phyloP scores from a whole-genome alignment of 2,113 vertebrate genomes.

The Elanus axillaris region DNA sequence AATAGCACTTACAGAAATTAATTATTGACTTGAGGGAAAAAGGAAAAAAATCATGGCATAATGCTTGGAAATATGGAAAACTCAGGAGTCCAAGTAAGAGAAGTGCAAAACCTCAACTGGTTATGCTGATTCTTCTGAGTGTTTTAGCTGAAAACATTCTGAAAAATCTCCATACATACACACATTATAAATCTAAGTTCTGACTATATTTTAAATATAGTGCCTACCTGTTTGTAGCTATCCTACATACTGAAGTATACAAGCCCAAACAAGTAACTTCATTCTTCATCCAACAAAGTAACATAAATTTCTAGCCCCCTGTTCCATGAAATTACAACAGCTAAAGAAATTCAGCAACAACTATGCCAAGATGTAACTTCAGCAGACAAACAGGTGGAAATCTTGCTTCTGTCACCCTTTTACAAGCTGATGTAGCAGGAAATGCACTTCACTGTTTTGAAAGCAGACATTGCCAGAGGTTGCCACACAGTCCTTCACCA shows the following conservation, averaged over 20 bases:
- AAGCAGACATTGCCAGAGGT: neutral
- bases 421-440: neutral
- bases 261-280: neutral
- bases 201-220: neutral
- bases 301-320: neutral
- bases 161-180: neutral
- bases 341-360: neutral
- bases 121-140: neutral
- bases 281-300: neutral
- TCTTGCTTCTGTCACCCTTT: neutral
- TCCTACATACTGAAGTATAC: neutral
- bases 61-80: neutral
- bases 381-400: neutral
- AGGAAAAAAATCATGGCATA: neutral
- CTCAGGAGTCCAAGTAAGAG: neutral
- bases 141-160: neutral
- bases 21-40: neutral
- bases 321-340: neutral
- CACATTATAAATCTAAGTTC: neutral
- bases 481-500: neutral
- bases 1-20: neutral
- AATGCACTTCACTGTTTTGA: neutral
- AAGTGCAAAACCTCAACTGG: neutral
- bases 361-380: neutral
- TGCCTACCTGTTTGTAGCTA: neutral